Conservation (phyloP, 2,888 invertebrate species). For the Tanaodytes sp. region DNA sequence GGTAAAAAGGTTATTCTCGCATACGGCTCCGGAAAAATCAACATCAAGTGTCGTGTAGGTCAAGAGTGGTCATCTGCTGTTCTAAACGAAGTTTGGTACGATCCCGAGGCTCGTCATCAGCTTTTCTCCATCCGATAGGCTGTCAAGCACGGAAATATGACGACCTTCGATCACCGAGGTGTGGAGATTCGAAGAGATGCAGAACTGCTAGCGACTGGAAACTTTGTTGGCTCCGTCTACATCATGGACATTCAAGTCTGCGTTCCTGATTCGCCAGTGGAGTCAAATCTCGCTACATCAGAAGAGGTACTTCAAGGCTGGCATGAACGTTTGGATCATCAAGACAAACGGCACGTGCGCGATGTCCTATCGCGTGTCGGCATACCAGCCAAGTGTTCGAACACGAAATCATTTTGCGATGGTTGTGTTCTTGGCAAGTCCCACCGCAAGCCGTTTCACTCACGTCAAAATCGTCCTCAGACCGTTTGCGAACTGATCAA, state of each 20-base stretch:
- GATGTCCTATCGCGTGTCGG: slow-evolving; percentile 46
- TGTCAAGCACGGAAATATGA: slow-evolving; percentile 42
- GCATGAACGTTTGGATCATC: slow-evolving; percentile 55
- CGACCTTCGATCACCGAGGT: slow-evolving; percentile 38
- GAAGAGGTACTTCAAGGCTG: slow-evolving; percentile 54
- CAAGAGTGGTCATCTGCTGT: slow-evolving; percentile 22
- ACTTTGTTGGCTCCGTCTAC: slow-evolving; percentile 24
- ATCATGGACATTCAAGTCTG: slow-evolving; percentile 49
- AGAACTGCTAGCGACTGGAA: slow-evolving; percentile 40
- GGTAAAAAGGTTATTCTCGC: slow-evolving; percentile 43
- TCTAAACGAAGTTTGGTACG: slow-evolving; percentile 46
- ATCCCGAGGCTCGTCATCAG: slow-evolving; percentile 29
- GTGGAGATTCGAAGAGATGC: slow-evolving; percentile 35
- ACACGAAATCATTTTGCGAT: slow-evolving; percentile 52
- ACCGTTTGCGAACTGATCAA: slow-evolving; percentile 54
- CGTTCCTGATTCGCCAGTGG: slow-evolving; percentile 30
- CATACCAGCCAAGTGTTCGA: slow-evolving; percentile 43
- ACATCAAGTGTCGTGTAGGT: slow-evolving; percentile 5
- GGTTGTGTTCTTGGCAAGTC: slow-evolving; percentile 38
- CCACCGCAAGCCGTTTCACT: slow-evolving; percentile 35
- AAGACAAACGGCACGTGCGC: slow-evolving; percentile 56
- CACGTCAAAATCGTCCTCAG: slow-evolving; percentile 40
- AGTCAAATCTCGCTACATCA: slow-evolving; percentile 44
- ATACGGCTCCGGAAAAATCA: slow-evolving; percentile 13
- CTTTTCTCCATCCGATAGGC: slow-evolving; percentile 53